A percentile compares a stretch with the other conserved stretches of the same genome.
Conservation (phyloP, 2,888 invertebrate genomes). For the Seladonia tumulorum region DNA sequence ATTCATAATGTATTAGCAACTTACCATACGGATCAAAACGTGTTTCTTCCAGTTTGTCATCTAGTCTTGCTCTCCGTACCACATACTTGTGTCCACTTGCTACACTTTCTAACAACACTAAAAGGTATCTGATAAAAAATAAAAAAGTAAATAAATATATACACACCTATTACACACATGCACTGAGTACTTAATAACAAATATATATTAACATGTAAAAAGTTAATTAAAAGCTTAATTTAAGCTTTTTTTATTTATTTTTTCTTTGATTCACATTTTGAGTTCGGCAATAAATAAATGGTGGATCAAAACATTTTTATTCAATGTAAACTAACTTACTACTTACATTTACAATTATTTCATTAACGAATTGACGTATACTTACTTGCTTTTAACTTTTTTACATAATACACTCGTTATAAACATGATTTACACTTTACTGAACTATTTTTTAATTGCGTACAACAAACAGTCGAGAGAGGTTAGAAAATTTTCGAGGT, state of each 20-base stretch:
- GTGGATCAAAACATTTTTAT: neutral
- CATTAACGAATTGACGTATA: slow-evolving; percentile 63
- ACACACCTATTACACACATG: neutral
- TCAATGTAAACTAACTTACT: slow-evolving; percentile 29
- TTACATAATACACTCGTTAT: slow-evolving; percentile 89
- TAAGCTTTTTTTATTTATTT: too few species aligned
- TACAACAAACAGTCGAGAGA: neutral
- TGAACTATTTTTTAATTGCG: neutral
- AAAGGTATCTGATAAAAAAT: slow-evolving; percentile 86
- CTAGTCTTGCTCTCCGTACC: slow-evolving; percentile 89
- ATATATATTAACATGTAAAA: neutral
- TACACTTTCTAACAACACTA: slow-evolving; percentile 92
- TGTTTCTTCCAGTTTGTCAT: slow-evolving; percentile 91
- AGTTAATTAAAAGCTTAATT: neutral
- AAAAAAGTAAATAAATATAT: slow-evolving; percentile 75
- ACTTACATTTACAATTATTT: slow-evolving; percentile 1
- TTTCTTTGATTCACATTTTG: neutral
- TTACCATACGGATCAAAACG: slow-evolving; percentile 92
- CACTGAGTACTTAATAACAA: neutral
- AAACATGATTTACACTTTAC: slow-evolving; percentile 85
- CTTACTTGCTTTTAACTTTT: slow-evolving; percentile 92
- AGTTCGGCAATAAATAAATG: neutral
- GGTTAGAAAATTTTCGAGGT: slow-evolving; percentile 26
- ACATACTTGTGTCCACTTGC: slow-evolving; percentile 91
- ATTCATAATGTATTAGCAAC: slow-evolving; percentile 78